Evolutionary conservation across 2,888 invertebrate genomes (phyloP).

Genomic region (Stenotaenia linearis): DNA sequence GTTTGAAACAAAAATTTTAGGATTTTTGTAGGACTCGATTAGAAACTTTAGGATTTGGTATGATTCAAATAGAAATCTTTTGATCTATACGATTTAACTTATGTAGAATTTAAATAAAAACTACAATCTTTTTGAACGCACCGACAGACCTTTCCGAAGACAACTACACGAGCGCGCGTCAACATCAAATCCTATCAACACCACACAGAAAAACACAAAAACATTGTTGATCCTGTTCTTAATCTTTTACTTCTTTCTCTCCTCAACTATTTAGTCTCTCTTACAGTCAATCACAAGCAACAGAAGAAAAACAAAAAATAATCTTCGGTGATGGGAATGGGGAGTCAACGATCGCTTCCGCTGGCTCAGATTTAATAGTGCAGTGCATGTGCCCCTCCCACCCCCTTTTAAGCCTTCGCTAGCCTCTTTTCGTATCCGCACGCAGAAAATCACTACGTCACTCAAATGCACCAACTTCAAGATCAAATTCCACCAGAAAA

Average conservation of each 20-base stretch:
- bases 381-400: not conserved
- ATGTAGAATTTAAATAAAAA: too few relatives aligned
- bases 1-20: too few relatives aligned
- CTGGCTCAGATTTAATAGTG: not conserved
- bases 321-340: conserved; percentile 28
- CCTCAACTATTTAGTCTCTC: not conserved
- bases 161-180: too few relatives aligned
- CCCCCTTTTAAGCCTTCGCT: not conserved
- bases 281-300: not conserved
- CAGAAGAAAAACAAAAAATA: not conserved
- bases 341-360: conserved; percentile 28
- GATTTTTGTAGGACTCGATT: too few relatives aligned
- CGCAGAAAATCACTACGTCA: not conserved
- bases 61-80: too few relatives aligned
- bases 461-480: not conserved
- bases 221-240: not conserved
- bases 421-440: not conserved
- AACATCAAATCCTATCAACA: not conserved
- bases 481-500: not conserved
- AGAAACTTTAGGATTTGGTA: too few relatives aligned
- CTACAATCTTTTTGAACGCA: too few relatives aligned
- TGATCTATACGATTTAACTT: too few relatives aligned
- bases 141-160: too few relatives aligned
- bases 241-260: not conserved
- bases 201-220: not conserved